phyloP scores from a whole-genome alignment of 2,888 invertebrate species.

The Athalia cordata region DNA sequence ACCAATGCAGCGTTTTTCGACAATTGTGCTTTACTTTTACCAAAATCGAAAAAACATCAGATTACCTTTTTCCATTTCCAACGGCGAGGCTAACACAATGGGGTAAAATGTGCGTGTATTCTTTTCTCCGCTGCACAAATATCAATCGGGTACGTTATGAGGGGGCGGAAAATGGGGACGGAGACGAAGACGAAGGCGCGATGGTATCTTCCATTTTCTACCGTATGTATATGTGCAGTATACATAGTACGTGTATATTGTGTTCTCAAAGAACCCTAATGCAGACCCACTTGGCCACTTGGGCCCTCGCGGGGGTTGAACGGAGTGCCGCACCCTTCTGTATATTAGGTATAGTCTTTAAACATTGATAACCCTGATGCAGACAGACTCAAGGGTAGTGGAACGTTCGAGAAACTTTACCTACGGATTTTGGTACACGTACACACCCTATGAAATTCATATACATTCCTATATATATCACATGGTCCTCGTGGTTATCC shows the following conservation, averaged over 20 bases:
- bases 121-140: too few species aligned
- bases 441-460: not conserved
- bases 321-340: slow-evolving; percentile 40
- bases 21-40: too few species aligned
- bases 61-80: too few species aligned
- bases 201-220: slow-evolving; percentile 15
- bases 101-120: too few species aligned
- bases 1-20: too few species aligned
- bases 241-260: slow-evolving; percentile 41
- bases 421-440: not conserved
- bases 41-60: too few species aligned
- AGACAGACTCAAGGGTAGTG: slow-evolving; percentile 11
- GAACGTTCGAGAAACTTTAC: not conserved
- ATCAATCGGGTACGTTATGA: too few species aligned
- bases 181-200: not conserved
- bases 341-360: slow-evolving; percentile 22
- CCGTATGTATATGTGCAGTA: not conserved
- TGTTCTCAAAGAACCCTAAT: slow-evolving; percentile 45
- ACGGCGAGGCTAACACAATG: too few species aligned
- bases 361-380: slow-evolving; percentile 37
- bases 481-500: too few species aligned
- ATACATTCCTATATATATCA: not conserved
- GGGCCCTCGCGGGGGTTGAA: slow-evolving; percentile 22
- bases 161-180: too few species aligned
- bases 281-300: slow-evolving; percentile 35